phyloP scores from a whole-genome alignment of 2,888 invertebrate genomes.

The Ormyrus pomaceus region DNA sequence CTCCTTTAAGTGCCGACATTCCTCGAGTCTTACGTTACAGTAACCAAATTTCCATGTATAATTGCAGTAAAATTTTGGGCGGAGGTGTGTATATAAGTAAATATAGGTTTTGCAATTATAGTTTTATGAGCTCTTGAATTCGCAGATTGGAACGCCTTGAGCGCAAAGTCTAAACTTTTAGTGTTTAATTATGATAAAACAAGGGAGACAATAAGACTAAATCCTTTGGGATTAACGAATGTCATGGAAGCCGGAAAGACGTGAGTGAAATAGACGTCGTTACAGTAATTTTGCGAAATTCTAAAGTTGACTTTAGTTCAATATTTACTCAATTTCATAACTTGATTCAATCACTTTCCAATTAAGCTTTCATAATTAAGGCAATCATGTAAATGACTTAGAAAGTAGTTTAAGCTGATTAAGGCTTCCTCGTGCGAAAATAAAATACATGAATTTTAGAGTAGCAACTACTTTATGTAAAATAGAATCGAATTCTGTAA shows the following conservation, averaged over 20 bases:
- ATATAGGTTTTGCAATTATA: too few species aligned
- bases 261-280: neutral
- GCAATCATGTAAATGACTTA: slow-evolving; percentile 36
- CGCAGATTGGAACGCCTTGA: too few species aligned
- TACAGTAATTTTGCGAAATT: slow-evolving; percentile 4
- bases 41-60: too few species aligned
- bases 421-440: neutral
- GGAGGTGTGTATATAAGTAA: too few species aligned
- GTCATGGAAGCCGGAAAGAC: slow-evolving; percentile 1
- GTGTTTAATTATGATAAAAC: neutral
- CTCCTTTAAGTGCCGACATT: too few species aligned
- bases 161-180: too few species aligned
- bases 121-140: too few species aligned
- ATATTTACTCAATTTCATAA: slow-evolving; percentile 24
- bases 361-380: slow-evolving; percentile 22
- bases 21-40: too few species aligned
- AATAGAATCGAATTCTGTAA: neutral
- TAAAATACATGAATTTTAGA: slow-evolving; percentile 4
- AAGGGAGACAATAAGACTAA: slow-evolving; percentile 1
- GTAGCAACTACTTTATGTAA: neutral
- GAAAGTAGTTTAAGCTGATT: slow-evolving; percentile 36
- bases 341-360: neutral
- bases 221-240: neutral
- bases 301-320: slow-evolving; percentile 7
- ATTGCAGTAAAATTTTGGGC: too few species aligned